phyloP scores from a whole-genome alignment of 2,797 vertebrate species.

The Anguilla marmorata region DNA sequence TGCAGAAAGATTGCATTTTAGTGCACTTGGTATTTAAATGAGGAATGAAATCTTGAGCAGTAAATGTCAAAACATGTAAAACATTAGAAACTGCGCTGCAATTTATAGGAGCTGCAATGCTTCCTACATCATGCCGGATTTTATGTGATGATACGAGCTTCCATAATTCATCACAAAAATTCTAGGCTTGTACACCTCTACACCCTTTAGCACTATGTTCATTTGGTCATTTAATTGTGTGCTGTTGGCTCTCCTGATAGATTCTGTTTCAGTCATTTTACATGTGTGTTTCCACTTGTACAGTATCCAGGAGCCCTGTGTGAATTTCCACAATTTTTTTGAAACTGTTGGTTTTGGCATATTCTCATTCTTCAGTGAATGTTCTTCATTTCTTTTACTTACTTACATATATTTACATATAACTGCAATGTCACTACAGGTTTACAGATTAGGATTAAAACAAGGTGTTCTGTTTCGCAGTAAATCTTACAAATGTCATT shows the following conservation, averaged over 20 bases:
- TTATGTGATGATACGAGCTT: constrained; percentile 18
- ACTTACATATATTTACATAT: not conserved
- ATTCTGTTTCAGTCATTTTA: not conserved
- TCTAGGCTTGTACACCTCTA: not conserved
- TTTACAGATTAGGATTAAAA: not conserved
- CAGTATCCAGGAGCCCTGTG: not conserved
- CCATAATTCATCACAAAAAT: constrained; percentile 6
- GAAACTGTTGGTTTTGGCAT: not conserved
- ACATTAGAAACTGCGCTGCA: not conserved
- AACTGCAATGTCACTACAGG: not conserved
- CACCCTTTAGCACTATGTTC: not conserved
- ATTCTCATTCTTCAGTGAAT: not conserved
- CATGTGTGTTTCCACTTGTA: not conserved
- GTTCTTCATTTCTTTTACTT: not conserved
- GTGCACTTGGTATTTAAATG: constrained; percentile 11
- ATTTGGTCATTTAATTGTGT: constrained; percentile 4
- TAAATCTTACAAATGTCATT: not conserved
- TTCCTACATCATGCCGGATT: constrained; percentile 9
- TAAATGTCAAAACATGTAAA: constrained; percentile 16
- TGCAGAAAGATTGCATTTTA: constrained; percentile 17
- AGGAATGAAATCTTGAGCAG: constrained; percentile 12
- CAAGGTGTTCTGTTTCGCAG: not conserved
- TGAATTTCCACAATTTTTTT: not conserved
- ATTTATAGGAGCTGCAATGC: not conserved
- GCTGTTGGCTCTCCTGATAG: not conserved